Evolutionary conservation across 2,113 vertebrate genomes (phyloP).

Genomic region (Anser cygnoides): DNA sequence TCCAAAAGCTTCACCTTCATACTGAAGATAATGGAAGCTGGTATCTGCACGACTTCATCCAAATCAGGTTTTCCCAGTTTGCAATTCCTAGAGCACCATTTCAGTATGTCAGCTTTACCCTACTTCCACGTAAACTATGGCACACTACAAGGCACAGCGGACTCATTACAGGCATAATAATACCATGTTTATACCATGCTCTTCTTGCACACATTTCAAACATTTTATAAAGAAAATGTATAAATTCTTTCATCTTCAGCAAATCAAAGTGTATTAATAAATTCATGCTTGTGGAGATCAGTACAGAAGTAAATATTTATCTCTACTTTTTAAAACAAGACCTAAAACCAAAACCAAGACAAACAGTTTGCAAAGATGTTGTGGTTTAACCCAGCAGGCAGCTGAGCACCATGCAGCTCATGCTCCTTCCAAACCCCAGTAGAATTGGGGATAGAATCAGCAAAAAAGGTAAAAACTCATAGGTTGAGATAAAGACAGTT

Average conservation of each 20-base stretch:
- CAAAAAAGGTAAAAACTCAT: no score
- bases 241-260: background rate
- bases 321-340: background rate
- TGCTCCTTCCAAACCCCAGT: no score
- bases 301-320: background rate
- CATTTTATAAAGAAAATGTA: background rate
- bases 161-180: background rate
- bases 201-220: background rate
- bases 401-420: no score
- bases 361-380: background rate
- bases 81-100: background rate
- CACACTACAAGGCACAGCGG: background rate
- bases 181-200: background rate
- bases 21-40: background rate
- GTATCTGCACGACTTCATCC: background rate
- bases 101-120: background rate
- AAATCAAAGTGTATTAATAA: background rate
- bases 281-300: background rate
- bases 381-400: no score
- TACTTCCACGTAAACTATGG: background rate
- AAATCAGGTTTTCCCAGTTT: background rate
- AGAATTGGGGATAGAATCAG: no score
- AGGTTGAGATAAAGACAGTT: no score
- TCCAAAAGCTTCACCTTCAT: background rate
- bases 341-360: background rate